phyloP scores from a whole-genome alignment of 2,888 invertebrate genomes.

The Phymatocera aterrima region DNA sequence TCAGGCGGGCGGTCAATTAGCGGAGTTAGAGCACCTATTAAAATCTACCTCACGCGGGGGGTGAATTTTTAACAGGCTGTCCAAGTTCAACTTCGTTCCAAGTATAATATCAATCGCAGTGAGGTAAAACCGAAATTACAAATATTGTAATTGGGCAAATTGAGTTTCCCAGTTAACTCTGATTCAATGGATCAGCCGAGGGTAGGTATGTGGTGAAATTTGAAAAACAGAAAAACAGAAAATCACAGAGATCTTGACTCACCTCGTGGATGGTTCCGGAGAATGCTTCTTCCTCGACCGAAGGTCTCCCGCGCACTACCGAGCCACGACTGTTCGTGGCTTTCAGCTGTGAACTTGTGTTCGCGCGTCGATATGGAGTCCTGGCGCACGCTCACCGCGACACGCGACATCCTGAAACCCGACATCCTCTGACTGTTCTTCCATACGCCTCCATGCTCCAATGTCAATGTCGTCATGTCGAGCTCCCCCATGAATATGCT shows the following conservation, averaged over 20 bases:
- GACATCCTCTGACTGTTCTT: constrained; percentile 4
- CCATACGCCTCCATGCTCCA: constrained; percentile 22
- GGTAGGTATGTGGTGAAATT: background rate
- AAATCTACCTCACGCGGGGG: background rate
- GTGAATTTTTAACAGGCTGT: background rate
- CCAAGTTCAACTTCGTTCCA: background rate
- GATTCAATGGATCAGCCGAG: background rate
- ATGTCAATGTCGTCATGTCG: constrained; percentile 42
- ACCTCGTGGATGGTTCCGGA: constrained; percentile 27
- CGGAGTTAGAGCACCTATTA: background rate
- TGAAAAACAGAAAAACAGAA: background rate
- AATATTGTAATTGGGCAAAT: background rate
- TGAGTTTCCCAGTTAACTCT: too few relatives aligned
- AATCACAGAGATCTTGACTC: background rate
- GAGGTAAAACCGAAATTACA: background rate
- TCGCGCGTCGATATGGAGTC: constrained; percentile 42
- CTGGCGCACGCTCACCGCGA: constrained; percentile 42
- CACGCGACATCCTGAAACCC: constrained; percentile 15
- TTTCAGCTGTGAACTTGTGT: constrained; percentile 23
- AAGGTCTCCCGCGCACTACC: constrained; percentile 34
- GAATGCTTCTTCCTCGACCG: constrained; percentile 12
- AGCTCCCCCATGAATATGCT: background rate
- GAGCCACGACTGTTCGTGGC: constrained; percentile 30
- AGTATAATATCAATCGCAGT: background rate
- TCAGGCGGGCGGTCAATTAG: background rate